Evolutionary conservation across 2,888 invertebrate species (phyloP).

Genomic region (Eristalinus aeneus): DNA sequence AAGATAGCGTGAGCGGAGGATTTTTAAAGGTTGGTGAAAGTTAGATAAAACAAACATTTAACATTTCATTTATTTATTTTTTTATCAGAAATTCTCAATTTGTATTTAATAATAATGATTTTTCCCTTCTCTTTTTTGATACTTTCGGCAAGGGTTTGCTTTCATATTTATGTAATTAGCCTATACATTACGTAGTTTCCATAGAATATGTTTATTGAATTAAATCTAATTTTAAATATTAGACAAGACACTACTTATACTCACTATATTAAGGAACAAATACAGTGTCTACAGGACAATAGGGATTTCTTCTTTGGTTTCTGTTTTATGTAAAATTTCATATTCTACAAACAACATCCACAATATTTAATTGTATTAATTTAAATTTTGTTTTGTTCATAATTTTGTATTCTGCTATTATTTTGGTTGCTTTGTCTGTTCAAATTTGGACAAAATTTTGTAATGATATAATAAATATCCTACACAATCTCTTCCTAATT

Average conservation of each 20-base stretch:
- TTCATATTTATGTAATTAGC: conserved; percentile 41
- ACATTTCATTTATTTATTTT: conserved; percentile 36
- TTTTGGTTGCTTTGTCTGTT: background rate
- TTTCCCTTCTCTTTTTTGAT: background rate
- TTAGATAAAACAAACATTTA: background rate
- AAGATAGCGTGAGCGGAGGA: too few relatives aligned
- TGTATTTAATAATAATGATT: background rate
- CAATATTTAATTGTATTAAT: conserved; percentile 8
- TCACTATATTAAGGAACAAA: conserved; percentile 52
- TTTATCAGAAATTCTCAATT: background rate
- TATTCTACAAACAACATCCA: background rate
- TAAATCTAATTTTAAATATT: background rate
- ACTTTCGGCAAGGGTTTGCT: conserved; percentile 31
- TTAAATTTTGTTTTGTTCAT: background rate
- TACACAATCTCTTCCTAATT: conserved; percentile 5
- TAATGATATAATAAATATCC: conserved; percentile 33
- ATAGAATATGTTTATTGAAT: conserved; percentile 26
- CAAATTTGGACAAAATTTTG: conserved; percentile 17
- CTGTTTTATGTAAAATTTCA: background rate
- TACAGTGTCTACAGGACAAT: background rate
- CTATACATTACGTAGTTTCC: conserved; percentile 30
- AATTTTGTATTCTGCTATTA: conserved; percentile 4
- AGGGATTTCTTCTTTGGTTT: background rate
- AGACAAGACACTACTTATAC: conserved; percentile 33
- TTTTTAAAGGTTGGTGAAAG: too few relatives aligned